These are phyloP conservation scores for Spodoptera exigua DNA, from an alignment of 2,888 invertebrate species.

Conservation along the genomic window DNA sequence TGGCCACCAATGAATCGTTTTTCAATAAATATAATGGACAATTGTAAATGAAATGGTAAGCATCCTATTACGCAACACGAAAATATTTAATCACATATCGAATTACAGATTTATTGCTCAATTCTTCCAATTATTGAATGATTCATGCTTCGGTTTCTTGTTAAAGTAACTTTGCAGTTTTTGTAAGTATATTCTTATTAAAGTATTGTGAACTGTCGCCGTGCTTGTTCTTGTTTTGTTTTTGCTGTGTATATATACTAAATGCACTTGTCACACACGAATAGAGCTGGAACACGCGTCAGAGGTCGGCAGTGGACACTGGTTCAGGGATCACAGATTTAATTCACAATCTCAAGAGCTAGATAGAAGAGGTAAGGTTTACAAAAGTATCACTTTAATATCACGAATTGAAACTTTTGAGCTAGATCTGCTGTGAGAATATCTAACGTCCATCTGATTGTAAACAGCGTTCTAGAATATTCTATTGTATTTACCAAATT, in stretches of 20 bases:
- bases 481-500: no score
- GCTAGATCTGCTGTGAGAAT: constrained; percentile 23
- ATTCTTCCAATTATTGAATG: constrained; percentile 38
- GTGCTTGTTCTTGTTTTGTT: constrained; percentile 79
- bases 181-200: constrained; percentile 17
- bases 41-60: constrained; percentile 40
- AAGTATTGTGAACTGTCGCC: constrained; percentile 65
- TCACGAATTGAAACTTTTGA: constrained; percentile 29
- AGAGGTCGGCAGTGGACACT: constrained; percentile 90
- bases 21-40: constrained; percentile 38
- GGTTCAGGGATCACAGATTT: constrained; percentile 91
- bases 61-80: constrained; percentile 44
- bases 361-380: constrained; percentile 87
- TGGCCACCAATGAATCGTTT: constrained; percentile 31
- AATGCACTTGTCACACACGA: constrained; percentile 85
- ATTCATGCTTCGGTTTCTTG: constrained; percentile 38
- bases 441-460: constrained; percentile 34
- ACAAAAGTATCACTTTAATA: constrained; percentile 50
- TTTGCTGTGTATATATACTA: constrained; percentile 88
- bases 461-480: constrained; percentile 7
- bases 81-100: constrained; percentile 39
- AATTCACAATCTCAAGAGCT: constrained; percentile 90
- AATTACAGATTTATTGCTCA: constrained; percentile 40
- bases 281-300: constrained; percentile 89
- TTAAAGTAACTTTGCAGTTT: constrained; percentile 22